Conservation (phyloP, 1,140 invertebrate genomes). For the Bursaphelenchus mucronatus region DNA sequence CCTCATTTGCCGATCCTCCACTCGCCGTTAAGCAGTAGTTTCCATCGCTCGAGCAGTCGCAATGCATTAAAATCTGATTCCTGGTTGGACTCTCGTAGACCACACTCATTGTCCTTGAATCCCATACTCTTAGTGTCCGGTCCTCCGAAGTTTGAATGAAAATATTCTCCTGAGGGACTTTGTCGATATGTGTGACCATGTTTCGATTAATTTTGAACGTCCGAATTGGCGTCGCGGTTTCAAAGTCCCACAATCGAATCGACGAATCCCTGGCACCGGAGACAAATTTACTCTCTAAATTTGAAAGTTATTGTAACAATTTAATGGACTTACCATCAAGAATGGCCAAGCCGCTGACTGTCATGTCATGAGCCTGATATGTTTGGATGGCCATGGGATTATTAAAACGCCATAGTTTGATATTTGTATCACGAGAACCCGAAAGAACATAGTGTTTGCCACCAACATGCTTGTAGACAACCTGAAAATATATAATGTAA, state of each 20-base stretch:
- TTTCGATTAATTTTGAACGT: conserved; percentile 2
- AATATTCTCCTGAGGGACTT: conserved; percentile 27
- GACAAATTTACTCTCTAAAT: conserved; percentile 16
- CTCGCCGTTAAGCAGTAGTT: conserved; percentile 35
- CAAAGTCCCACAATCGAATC: conserved; percentile 19
- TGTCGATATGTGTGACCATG: conserved; percentile 38
- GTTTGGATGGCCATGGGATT: conserved; percentile 22
- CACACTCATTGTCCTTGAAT: conserved; percentile 30
- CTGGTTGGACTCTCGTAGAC: conserved; percentile 32
- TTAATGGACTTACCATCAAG: conserved; percentile 26
- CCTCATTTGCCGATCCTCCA: conserved; percentile 30
- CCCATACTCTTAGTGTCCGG: conserved; percentile 36
- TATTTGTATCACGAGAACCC: conserved; percentile 36
- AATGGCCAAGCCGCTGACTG: conserved; percentile 30
- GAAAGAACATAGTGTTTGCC: conserved; percentile 48
- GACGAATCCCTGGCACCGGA: conserved; percentile 5
- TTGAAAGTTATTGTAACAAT: neutral
- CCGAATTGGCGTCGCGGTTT: conserved; percentile 10
- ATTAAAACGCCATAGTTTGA: conserved; percentile 37
- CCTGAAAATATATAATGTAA: conserved; percentile 29
- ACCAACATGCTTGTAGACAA: conserved; percentile 41
- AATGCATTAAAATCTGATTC: conserved; percentile 31
- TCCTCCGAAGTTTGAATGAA: conserved; percentile 43
- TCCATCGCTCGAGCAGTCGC: conserved; percentile 22
- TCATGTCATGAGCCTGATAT: conserved; percentile 33